Evolutionary conservation across 2,797 vertebrate genomes (phyloP), one percentile per base, ranked within the genome.

Genomic region (Margarornis squamiger): DNA sequence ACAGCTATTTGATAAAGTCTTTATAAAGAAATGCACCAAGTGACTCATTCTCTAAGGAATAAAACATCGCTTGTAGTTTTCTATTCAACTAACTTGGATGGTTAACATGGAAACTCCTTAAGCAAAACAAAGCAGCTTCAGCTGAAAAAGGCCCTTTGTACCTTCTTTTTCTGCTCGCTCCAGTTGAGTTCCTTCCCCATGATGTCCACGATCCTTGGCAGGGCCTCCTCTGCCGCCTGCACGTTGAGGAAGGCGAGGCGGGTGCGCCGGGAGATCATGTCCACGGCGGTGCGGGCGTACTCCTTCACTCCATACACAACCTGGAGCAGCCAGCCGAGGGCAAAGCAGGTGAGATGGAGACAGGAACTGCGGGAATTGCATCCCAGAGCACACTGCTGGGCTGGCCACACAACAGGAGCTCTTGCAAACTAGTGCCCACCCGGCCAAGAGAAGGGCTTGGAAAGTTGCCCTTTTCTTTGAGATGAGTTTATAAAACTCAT

Each of bases 191-290:
- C 98, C 84, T 98, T 99, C 34, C 93, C 99, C 99, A 99, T 99
- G 94, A 99, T 98, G 62, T 99, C 99, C 30, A 99, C 98, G 29
- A 99, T 98, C 45, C 98, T 98, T 2, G 99, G 99, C 29, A 99
- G 98, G 2, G 99, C 99, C 94, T 99, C 99, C 32, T 99, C 99
- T 0, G 99, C 99, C 1, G 99, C 99, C 97, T 99, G 99, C 61
- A 99, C 99, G 9, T 99, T 99, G 32, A 99, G 97, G 93, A 99
- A 99, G 30, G 99, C 99, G 70, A 99, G 96, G 13, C 99, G 99
- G 0, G 99, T 99, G 11, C 99, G 98, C 0, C 99, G 98, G 3
- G 99, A 98, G 43, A 99, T 98, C 70, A 99, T 98, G 29, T 99
- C 99, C 21, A 99, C 99, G 5, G 99, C 99, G 0, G 99, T 99